A percentile compares a stretch with the other conserved stretches of the same genome.
Conservation (phyloP, 2,113 vertebrate genomes). For the Azemiops feae region DNA sequence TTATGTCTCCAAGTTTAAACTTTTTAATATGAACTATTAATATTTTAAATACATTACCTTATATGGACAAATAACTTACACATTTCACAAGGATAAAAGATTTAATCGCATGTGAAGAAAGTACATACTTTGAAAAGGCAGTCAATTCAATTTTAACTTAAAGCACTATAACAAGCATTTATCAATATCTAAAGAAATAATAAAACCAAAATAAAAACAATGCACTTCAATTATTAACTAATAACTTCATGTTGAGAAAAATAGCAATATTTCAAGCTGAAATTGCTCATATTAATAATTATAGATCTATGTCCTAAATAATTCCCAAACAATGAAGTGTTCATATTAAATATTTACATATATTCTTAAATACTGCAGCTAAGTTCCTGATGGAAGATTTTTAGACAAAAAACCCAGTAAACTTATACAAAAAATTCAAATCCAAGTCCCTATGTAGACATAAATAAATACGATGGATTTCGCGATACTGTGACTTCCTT, state of each 20-base stretch:
- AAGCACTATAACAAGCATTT: not conserved
- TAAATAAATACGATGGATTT: conserved; percentile 1
- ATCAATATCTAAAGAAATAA: conserved; percentile 1
- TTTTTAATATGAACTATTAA: not conserved
- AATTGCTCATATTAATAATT: conserved; percentile 17
- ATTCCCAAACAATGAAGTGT: conserved; percentile 30
- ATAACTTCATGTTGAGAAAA: conserved; percentile 11
- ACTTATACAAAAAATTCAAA: conserved; percentile 1
- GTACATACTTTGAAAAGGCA: not conserved
- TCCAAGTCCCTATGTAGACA: not conserved
- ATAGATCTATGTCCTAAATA: not conserved
- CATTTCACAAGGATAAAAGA: not conserved
- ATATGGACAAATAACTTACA: not conserved
- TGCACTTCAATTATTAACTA: conserved; percentile 33
- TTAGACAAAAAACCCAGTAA: conserved; percentile 13
- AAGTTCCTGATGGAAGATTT: conserved; percentile 21
- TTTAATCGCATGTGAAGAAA: conserved; percentile 15
- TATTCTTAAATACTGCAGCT: conserved; percentile 28
- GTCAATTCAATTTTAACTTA: not conserved
- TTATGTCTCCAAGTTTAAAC: not conserved
- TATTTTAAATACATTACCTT: not conserved
- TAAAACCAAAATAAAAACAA: conserved; percentile 15
- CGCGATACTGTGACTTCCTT: not conserved
- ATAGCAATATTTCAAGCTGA: conserved; percentile 26
- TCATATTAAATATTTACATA: conserved; percentile 38